Conservation (phyloP, 2,888 invertebrate species). For the Ophion slaviceki region DNA sequence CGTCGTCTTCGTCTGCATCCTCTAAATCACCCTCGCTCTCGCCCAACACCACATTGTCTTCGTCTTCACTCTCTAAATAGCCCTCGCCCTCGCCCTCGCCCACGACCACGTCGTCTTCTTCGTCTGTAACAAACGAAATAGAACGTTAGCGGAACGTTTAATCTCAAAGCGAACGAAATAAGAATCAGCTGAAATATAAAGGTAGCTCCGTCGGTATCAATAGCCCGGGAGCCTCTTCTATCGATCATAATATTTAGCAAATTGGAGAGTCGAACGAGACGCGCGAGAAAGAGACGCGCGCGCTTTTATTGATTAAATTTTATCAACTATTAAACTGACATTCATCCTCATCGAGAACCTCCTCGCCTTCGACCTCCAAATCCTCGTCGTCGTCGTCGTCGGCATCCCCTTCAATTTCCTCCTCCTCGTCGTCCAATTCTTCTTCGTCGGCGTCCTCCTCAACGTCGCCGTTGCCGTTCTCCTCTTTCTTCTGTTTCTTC, state of each 20-base stretch:
- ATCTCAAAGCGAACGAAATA: not conserved
- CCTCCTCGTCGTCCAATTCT: conserved; percentile 87
- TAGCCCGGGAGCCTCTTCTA: conserved; percentile 2
- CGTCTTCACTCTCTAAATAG: conserved; percentile 76
- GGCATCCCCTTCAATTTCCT: conserved; percentile 87
- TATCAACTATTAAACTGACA: conserved; percentile 68
- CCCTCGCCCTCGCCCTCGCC: conserved; percentile 64
- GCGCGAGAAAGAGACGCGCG: not conserved
- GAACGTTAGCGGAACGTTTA: not conserved
- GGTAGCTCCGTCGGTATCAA: not conserved
- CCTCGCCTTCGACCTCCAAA: conserved; percentile 85
- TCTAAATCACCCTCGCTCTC: conserved; percentile 64
- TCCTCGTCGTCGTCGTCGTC: conserved; percentile 89
- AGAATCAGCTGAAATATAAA: not conserved
- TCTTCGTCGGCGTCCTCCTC: conserved; percentile 86
- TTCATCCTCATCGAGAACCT: conserved; percentile 80
- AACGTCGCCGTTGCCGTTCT: conserved; percentile 89
- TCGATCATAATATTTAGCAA: conserved; percentile 32
- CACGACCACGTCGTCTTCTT: conserved; percentile 79
- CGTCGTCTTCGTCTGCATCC: conserved; percentile 82
- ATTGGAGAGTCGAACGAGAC: not conserved
- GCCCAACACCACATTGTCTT: conserved; percentile 78
- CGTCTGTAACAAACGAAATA: conserved; percentile 72
- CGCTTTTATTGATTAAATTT: conserved; percentile 34
- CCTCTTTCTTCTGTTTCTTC: conserved; percentile 92